Base-by-base conservation (phyloP, 2,797 vertebrate genomes). In the Molossus molossus region DNA sequence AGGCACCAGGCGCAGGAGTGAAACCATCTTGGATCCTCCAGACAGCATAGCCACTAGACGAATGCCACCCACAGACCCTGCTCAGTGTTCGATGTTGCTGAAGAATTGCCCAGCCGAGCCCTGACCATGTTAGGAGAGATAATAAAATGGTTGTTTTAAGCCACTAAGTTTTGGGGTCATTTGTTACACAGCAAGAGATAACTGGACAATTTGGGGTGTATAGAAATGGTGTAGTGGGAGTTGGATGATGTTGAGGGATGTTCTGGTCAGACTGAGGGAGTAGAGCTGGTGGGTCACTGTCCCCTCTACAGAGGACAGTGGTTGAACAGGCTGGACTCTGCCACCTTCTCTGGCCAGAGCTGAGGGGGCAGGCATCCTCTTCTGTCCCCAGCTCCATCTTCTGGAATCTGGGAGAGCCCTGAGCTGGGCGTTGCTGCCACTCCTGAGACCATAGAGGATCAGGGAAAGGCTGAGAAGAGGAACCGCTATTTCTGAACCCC, bases 81-180 rank as follows among this genome's bases (percentile, higher is more conserved):
- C 64, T 76, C 57, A 69, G 12, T 25, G 53, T 60, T 20, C 27
- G 48, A 11, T 48, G 37, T 40, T 70, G 70, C n/a, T 37, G 33
- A 95, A 79, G 73, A 87, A 67, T 83, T 53, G 23, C n/a, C 65
- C 21, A 72, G 50, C 60, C 50, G 80, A 88, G 27, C 15, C 53
- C 8, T 86, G 55, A 91, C 37, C 6, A 15, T 11, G 12, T 77
- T 29, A 53, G 15, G 50, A 85, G 76, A 87, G 6, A 75, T n/a
- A 85, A 83, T 83, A 72, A 83, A 80, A 89, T 23, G 57, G 23
- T 69, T 62, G 21, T 88, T 87, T 92, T 76, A 83, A 91, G 81
- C 13, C 23, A 48, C 29, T 73, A 62, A 27, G 72, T 53, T 89
- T 89, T 15, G 67, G 76, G 45, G n/a, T 67, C 33, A 27, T 72